phyloP scores from a whole-genome alignment of 2,888 invertebrate genomes.

The Liodrosophila aerea region DNA sequence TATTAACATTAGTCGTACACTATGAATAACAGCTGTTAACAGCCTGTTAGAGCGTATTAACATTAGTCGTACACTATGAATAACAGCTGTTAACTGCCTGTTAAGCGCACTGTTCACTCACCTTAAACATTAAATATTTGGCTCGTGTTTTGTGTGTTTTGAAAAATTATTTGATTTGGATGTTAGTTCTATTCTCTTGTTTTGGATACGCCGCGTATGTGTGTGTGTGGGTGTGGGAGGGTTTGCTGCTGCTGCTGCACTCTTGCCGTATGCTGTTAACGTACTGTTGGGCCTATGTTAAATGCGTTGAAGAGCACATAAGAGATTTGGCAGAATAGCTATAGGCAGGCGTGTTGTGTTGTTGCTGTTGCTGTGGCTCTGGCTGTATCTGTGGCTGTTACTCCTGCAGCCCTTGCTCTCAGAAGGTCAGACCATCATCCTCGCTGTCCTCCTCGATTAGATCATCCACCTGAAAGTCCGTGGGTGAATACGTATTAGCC shows the following conservation, averaged over 20 bases:
- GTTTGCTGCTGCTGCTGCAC: background rate
- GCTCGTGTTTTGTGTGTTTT: constrained; percentile 61
- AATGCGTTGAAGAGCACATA: constrained; percentile 49
- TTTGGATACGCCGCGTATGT: background rate
- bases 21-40: no score
- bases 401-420: constrained; percentile 1
- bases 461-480: constrained; percentile 74
- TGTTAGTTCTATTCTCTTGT: constrained; percentile 18
- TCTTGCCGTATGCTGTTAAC: constrained; percentile 13
- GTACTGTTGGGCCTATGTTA: constrained; percentile 45
- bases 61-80: no score
- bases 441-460: constrained; percentile 77
- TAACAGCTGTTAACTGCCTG: no score
- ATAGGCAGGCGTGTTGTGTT: background rate
- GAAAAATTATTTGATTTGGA: constrained; percentile 55
- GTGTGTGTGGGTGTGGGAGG: constrained; percentile 11
- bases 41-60: no score
- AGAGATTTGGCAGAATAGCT: constrained; percentile 20
- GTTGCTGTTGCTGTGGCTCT: constrained; percentile 9
- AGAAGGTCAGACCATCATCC: constrained; percentile 36
- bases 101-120: no score
- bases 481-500: constrained; percentile 35
- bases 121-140: constrained; percentile 79
- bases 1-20: no score
- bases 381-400: constrained; percentile 8